These are phyloP conservation scores for Scarus forsteni DNA, from an alignment of 2,797 vertebrate species.

Conservation along the genomic window DNA sequence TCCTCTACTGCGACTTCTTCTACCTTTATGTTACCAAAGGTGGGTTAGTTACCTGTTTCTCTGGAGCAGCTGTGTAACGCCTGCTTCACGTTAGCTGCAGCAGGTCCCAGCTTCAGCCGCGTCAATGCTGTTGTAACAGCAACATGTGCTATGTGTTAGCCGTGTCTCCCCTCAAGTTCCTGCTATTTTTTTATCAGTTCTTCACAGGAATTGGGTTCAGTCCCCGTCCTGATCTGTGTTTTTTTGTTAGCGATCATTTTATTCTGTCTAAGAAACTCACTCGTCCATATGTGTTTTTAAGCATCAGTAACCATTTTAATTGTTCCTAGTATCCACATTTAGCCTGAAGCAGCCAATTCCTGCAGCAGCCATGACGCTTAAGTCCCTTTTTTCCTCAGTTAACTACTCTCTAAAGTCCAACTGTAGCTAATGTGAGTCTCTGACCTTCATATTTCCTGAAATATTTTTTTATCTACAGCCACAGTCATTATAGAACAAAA, in stretches of 20 bases:
- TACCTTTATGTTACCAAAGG: conserved; percentile 99
- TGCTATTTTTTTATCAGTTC: no score
- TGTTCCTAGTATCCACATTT: neutral
- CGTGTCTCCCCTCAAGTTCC: no score
- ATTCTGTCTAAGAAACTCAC: neutral
- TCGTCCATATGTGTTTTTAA: neutral
- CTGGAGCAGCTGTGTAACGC: neutral
- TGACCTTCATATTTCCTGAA: neutral
- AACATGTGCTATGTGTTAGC: no score
- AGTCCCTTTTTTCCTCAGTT: conserved; percentile 3
- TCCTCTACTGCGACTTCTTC: conserved; percentile 99
- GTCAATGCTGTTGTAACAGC: no score
- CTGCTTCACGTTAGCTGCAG: no score
- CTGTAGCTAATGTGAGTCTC: conserved; percentile 21
- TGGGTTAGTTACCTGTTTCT: conserved; percentile 63
- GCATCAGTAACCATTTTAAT: neutral
- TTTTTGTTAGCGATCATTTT: no score
- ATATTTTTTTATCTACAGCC: conserved; percentile 5
- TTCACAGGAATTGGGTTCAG: no score
- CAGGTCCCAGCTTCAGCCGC: no score
- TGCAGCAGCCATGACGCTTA: neutral
- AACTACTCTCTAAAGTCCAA: conserved; percentile 30
- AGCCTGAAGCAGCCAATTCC: neutral
- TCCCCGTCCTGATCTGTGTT: no score
- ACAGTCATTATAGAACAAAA: neutral